Evolutionary conservation across 2,113 vertebrate species (phyloP), one percentile per base, ranked within the genome.

Genomic region (Edolisoma coerulescens): DNA sequence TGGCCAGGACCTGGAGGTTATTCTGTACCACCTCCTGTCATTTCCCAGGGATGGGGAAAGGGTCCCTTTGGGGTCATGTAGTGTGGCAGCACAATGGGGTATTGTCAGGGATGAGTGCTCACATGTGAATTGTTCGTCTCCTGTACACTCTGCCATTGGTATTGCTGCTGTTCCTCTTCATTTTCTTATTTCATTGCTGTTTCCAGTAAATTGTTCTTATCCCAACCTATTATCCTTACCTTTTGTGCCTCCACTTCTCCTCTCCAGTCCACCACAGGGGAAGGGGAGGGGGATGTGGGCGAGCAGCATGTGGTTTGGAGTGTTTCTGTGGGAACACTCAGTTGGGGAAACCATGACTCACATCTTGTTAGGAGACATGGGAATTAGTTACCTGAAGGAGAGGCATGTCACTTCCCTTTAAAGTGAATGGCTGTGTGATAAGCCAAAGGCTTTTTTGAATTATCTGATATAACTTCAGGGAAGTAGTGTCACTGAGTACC

Each of bases 71-170:
- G 42, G 50, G 30, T 35, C 14, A 7, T 3, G 20, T 3, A 13
- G 28, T 8, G 39, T 41, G 47, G 54, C n/a, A 67, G 61, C 47
- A 41, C 1, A 0, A 24, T 19, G 17, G 44, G 79, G 10, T 10
- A 4, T 19, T 42, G 15, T 12, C 20, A 41, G 41, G 26, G n/a
- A 30, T 28, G 70, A 77, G 47, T 54, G 16, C 30, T 19, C 4
- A 0, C 24, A 13, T 1, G 21, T 26, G 35, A 63, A 26, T 49
- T 5, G 2, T 35, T 90, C 2, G 0, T 16, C 54, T 49, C 32
- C 37, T 33, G 23, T 20, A 8, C 8, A 10, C 11, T 37, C 32
- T 84, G 49, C 6, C 54, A 42, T 5, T 42, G 50, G 16, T 27
- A 7, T 3, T 42, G 49, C 33, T 54, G n/a, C 22, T 54, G n/a